Evolutionary conservation across 2,888 invertebrate species (phyloP), one percentile per base, ranked within the genome.

Genomic region (Aethes cnicana): DNA sequence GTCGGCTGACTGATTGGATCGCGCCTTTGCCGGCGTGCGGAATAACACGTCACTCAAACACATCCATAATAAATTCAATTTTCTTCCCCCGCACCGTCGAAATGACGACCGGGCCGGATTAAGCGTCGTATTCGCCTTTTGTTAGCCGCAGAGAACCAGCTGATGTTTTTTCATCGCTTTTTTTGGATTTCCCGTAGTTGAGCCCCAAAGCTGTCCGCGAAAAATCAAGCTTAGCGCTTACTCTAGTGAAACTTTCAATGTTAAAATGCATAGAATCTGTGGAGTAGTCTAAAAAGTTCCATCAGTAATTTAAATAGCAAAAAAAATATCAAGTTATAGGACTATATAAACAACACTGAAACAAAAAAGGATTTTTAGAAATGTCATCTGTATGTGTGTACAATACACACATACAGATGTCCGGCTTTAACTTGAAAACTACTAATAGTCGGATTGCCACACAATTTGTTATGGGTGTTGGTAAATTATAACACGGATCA

Each of bases 41-140:
- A 88, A 88, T 87, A 88, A 86, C 87, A 87, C 82, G 88, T 88
- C 88, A 87, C 78, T 88, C 88, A 88, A 86, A 87, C 76, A 84
- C 81, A 80, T 81, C 77, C 80, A 86, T 89, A 85, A 88, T 88
- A 89, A 88, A 89, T 89, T 88, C 87, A 87, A 88, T 88, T 89
- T 86, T 84, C 83, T 71, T 74, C 66, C 68, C 75, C 69, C 72
- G 69, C 69, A 65, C 72, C 71, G 74, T 69, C 73, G 74, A 74
- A 83, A 83, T 79, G 82, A 77, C 83, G 81, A 71, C 81, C 79
- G 84, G 83, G 77, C 84, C 76, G 84, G 85, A 87, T 88, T 87
- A 88, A 86, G 83, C 72, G 82, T 80, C 78, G 78, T 73, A 74
- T 77, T 81, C 84, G 78, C 76, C 83, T 85, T 84, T 88, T 87